These are phyloP conservation scores for Rhinoptilus africanus DNA, from an alignment of 2,113 vertebrate genomes.

Conservation along the genomic window DNA sequence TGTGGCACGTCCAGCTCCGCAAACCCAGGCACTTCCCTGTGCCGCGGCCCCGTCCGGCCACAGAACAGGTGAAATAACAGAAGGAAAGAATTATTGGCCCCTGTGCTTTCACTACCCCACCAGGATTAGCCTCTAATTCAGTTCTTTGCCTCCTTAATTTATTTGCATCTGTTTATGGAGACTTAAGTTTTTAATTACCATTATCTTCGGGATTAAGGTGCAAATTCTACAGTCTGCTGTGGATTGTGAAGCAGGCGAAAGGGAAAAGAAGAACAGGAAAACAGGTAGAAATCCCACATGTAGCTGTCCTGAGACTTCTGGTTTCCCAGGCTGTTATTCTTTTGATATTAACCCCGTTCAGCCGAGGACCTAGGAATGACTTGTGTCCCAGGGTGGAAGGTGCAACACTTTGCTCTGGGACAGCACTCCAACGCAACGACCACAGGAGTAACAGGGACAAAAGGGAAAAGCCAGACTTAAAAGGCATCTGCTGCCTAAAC, in stretches of 20 bases:
- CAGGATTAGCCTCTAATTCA: slow-evolving; percentile 44
- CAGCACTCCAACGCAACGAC: accelerated
- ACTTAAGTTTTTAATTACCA: slow-evolving; percentile 54
- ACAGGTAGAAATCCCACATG: not conserved
- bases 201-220: slow-evolving; percentile 33
- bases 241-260: not conserved
- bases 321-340: not conserved
- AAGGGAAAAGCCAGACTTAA: not conserved
- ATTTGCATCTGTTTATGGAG: slow-evolving; percentile 39
- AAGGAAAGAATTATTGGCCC: slow-evolving; percentile 1
- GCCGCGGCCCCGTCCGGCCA: not conserved
- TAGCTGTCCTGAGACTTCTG: not conserved
- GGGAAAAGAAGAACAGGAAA: not conserved
- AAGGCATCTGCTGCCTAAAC: not conserved
- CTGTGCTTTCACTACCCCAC: slow-evolving; percentile 24
- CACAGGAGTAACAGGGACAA: not conserved
- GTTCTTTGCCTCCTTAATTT: slow-evolving; percentile 23
- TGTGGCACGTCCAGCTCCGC: not conserved
- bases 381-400: not conserved
- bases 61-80: slow-evolving; percentile 30
- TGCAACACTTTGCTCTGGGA: not conserved
- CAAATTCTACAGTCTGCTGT: not conserved
- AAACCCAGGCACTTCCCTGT: not conserved
- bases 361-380: not conserved
- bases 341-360: not conserved